phyloP scores from a whole-genome alignment of 2,797 vertebrate species.

The Enteromius treurensis region DNA sequence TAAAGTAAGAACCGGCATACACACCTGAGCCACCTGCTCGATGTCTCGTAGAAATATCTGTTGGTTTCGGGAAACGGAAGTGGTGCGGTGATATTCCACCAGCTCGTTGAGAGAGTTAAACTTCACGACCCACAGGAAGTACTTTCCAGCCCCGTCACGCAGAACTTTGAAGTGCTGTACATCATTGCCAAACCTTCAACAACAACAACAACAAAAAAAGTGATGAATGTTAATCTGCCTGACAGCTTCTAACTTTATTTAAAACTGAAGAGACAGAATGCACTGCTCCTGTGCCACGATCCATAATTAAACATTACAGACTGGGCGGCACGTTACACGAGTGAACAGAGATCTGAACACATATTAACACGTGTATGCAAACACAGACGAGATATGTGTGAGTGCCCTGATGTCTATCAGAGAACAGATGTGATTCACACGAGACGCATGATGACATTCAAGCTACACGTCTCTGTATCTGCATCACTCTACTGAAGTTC shows the following conservation, averaged over 20 bases:
- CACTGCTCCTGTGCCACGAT: not conserved
- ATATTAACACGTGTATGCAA: constrained; percentile 14
- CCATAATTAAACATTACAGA: not conserved
- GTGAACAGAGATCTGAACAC: not conserved
- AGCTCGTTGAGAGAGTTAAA: constrained; percentile 98
- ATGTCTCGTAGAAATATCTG: constrained; percentile 99
- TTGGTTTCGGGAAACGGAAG: constrained; percentile 98
- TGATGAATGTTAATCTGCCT: not conserved
- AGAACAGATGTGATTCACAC: not conserved
- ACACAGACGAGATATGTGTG: not conserved
- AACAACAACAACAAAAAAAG: not conserved
- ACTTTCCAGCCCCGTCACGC: constrained; percentile 96
- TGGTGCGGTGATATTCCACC: constrained; percentile 98
- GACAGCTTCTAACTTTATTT: not conserved
- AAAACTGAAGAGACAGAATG: not conserved
- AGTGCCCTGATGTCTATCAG: constrained; percentile 40
- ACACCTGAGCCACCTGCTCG: constrained; percentile 97
- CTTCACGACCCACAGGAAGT: constrained; percentile 99
- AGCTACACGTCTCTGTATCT: no score
- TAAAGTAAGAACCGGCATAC: constrained; percentile 78
- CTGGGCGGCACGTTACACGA: constrained; percentile 10
- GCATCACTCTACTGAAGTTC: no score
- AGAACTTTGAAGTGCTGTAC: constrained; percentile 99
- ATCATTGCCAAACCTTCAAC: constrained; percentile 93
- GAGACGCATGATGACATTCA: no score